Percentiles rank a stretch among this genome's conserved stretches.
These are phyloP conservation scores for Stichodactyla helianthus DNA, from an alignment of 64 coral and sea anemone genomes.

Conservation along the genomic window DNA sequence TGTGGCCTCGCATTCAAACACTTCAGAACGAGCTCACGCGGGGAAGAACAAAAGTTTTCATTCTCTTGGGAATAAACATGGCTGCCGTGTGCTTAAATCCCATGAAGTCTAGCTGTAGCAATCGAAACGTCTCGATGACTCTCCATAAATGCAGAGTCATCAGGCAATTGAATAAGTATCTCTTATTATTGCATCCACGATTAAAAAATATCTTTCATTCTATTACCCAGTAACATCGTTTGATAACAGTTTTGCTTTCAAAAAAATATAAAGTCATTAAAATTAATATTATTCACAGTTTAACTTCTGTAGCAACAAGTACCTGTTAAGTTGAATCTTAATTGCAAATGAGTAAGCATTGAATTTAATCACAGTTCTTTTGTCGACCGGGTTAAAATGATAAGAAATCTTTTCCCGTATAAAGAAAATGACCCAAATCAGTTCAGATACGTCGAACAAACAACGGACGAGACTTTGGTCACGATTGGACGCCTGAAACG, in stretches of 20 bases:
- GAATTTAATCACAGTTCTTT: background rate
- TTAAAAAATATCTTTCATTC: too few species aligned
- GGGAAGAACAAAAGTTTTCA: too few species aligned
- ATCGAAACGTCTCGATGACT: too few species aligned
- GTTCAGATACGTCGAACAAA: constrained; percentile 67
- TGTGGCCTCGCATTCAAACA: too few species aligned
- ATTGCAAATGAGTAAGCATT: background rate
- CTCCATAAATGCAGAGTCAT: too few species aligned
- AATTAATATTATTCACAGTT: background rate
- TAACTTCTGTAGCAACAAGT: background rate
- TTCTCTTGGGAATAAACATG: too few species aligned
- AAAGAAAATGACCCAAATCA: constrained; percentile 78
- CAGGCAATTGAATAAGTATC: too few species aligned
- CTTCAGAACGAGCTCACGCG: too few species aligned
- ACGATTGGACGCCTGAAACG: constrained; percentile 49
- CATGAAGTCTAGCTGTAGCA: too few species aligned
- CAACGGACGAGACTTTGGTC: constrained; percentile 45
- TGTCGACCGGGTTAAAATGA: background rate
- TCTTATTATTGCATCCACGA: too few species aligned
- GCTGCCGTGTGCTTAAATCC: too few species aligned
- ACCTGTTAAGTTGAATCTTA: background rate
- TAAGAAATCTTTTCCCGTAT: constrained; percentile 13
- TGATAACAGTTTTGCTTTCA: background rate
- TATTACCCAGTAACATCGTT: background rate
- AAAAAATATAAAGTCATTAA: background rate